Evolutionary conservation across 2,888 invertebrate species (phyloP), one percentile per base, ranked within the genome.

Genomic region (Ephialtes manifestator): DNA sequence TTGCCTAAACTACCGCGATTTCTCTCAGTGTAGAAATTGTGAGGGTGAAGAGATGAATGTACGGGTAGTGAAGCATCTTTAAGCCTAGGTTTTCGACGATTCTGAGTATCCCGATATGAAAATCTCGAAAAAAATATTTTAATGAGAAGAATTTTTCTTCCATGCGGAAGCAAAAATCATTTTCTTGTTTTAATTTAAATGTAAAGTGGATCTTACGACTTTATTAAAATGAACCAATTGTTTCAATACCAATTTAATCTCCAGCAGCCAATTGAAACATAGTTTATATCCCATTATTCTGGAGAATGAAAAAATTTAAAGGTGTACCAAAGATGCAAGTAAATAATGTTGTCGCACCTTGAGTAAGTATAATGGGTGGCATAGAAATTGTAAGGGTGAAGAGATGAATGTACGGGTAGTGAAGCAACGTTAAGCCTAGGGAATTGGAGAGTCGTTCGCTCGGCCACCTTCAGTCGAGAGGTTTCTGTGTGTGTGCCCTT

Each of bases 391-490:
- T 46, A 81, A 68, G 68, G 48, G 68, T 13, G 7, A 68, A 68
- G 28, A 48, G 51, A 31, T 8, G 28, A 28, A 39, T 51, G 70
- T 35, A 15, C 5, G 4, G 51, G 18, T 2, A 68, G 46, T 20
- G 43, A 48, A 63, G 67, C 18, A 78, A 78, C 48, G 68, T 58
- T 58, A 72, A 72, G 74, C 79, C 74, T 70, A 46, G 83, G 74
- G 83, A 68, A 83, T 83, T 76, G 83, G 51, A 70, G 77, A 60
- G 70, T 79, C 51, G 70, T 79, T 83, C 63, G 55, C 71, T 79
- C 51, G 76, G 85, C 79, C 82, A 72, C 75, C 79, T 76, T 71
- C 79, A 75, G 82, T 79, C 76, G 79, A 82, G 71, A 72, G 75
- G 53, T 82, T 85, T 82, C 70, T 65, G 81, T 51, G 79, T 76